Conservation (phyloP, 2,888 invertebrate genomes). For the Drosophila dives region DNA sequence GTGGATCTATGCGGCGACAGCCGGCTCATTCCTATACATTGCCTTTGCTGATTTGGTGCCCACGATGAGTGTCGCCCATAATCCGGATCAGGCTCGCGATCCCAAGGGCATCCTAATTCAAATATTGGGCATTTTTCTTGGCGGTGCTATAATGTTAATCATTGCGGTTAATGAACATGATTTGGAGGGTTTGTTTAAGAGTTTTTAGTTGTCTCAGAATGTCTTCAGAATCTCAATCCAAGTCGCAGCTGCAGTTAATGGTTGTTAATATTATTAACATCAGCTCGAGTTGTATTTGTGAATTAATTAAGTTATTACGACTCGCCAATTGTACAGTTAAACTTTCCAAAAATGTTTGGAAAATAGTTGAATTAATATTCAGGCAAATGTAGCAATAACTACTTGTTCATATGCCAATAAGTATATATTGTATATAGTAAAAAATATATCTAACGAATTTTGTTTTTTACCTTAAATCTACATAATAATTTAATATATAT, state of each 20-base stretch:
- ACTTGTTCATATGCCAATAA: constrained; percentile 3
- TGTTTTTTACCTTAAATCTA: neutral
- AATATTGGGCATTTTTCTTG: constrained; percentile 88
- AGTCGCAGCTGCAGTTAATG: constrained; percentile 2
- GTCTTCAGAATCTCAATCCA: constrained; percentile 47
- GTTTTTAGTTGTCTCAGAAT: constrained; percentile 14
- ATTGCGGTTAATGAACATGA: constrained; percentile 90
- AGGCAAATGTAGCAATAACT: neutral
- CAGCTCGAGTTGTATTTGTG: constrained; percentile 2
- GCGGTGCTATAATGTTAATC: constrained; percentile 90
- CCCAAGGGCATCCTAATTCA: constrained; percentile 87
- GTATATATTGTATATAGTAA: constrained; percentile 14
- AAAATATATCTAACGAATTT: constrained; percentile 1
- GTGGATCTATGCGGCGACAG: constrained; percentile 92
- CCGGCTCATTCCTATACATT: constrained; percentile 92
- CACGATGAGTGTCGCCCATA: constrained; percentile 87
- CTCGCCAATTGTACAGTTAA: constrained; percentile 14
- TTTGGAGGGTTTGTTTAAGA: constrained; percentile 65
- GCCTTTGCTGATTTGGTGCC: constrained; percentile 92
- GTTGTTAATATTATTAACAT: neutral
- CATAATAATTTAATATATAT: neutral
- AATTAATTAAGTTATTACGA: neutral
- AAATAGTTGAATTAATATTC: neutral
- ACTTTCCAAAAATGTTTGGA: constrained; percentile 9
- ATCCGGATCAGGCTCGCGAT: constrained; percentile 86